Conservation (phyloP, 2,888 invertebrate species). For the Caenorhabditis becei region DNA sequence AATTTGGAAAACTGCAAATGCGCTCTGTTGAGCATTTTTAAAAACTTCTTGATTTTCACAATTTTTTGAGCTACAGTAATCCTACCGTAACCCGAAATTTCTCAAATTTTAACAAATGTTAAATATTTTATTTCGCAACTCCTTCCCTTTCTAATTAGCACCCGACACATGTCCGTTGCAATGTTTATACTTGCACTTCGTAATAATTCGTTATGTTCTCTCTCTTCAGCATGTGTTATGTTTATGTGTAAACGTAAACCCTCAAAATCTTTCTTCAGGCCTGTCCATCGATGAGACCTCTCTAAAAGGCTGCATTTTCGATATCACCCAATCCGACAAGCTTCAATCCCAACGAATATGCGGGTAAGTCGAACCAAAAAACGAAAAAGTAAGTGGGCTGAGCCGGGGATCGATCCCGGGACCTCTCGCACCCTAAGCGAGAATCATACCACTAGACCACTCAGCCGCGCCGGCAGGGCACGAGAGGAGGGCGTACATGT, state of each 20-base stretch:
- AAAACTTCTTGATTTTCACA: too few relatives aligned
- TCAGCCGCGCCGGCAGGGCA: conserved; percentile 61
- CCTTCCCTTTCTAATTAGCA: conserved; percentile 25
- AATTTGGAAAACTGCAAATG: too few relatives aligned
- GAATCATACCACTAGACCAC: conserved; percentile 82
- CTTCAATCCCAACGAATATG: conserved; percentile 69
- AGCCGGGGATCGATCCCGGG: conserved; percentile 81
- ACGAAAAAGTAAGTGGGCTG: conserved; percentile 21
- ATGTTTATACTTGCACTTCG: conserved; percentile 57
- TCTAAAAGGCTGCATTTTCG: conserved; percentile 75
- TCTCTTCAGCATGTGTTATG: conserved; percentile 24
- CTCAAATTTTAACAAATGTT: not conserved
- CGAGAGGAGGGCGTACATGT: not conserved
- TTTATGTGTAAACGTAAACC: conserved; percentile 15
- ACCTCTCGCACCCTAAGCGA: conserved; percentile 82
- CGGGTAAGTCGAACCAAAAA: conserved; percentile 67
- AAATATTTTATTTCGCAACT: not conserved
- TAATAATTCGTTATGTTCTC: conserved; percentile 17
- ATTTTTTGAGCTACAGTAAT: too few relatives aligned
- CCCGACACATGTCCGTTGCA: conserved; percentile 14
- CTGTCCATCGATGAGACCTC: conserved; percentile 64
- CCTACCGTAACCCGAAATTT: not conserved
- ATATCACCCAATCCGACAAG: conserved; percentile 71
- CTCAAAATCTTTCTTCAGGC: conserved; percentile 61
- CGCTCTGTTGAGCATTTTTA: too few relatives aligned